Evolutionary conservation across 2,113 vertebrate species (phyloP).

Genomic region (Rhynchopsitta pachyrhyncha): DNA sequence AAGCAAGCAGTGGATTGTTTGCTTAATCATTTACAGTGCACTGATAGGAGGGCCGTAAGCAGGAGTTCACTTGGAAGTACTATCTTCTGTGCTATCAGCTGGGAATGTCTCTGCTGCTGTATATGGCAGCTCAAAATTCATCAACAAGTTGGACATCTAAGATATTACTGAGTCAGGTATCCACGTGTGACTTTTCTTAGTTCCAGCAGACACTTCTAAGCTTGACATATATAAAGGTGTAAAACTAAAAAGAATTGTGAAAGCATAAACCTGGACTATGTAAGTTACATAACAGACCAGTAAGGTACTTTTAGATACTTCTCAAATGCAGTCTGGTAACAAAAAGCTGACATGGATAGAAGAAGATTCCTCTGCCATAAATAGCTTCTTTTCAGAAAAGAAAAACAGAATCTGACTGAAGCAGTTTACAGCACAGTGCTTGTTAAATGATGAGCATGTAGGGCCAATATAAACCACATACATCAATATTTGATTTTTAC

Average conservation of each 20-base stretch:
- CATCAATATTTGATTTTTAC: not conserved
- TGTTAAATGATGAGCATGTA: not conserved
- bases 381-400: not conserved
- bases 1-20: not conserved
- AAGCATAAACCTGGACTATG: not conserved
- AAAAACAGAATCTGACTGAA: not conserved
- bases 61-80: not conserved
- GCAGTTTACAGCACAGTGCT: not conserved
- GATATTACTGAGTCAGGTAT: not conserved
- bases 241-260: not conserved
- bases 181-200: not conserved
- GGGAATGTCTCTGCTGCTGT: not conserved
- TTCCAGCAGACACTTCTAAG: not conserved
- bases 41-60: rapidly evolving
- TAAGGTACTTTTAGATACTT: not conserved
- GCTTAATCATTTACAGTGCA: not conserved
- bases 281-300: not conserved
- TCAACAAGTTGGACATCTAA: not conserved
- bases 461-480: not conserved
- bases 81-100: not conserved
- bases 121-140: not conserved
- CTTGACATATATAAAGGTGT: not conserved
- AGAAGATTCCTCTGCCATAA: not conserved
- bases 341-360: not conserved
- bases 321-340: not conserved